Base-by-base conservation (phyloP, 2,113 vertebrate genomes). In the Panthera leo region DNA sequence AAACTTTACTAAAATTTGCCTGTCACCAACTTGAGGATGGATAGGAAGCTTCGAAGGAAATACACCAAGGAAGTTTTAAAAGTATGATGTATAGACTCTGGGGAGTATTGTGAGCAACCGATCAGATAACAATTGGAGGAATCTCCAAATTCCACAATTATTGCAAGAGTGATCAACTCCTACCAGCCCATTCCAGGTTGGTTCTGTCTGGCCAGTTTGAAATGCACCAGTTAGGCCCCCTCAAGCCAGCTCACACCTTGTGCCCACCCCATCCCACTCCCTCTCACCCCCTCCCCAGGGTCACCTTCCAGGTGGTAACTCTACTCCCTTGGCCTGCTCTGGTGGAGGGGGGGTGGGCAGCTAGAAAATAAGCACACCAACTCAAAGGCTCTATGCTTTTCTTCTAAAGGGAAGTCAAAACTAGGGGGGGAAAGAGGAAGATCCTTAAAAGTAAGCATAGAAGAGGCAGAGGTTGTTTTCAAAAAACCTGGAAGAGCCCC, bases 261-360 rank as follows among this genome's bases (percentile, higher is more conserved):
- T 2, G 10, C 14, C 14, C 75, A 76, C 14, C 14, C 39, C n/a
- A 39, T 11, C 36, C 75, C 7, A 61, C 21, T 7, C 45, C 42
- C 14, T 29, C 13, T 2, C 0, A 34, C 14, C 15, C 0, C 4
- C 15, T 51, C 58, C 13, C 23, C 45, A 16, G 75, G 21, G 7
- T 80, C 19, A 39, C 58, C 39, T 76, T 39, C 8, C 0, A 51
- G 76, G 2, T 68, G 23, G n/a, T 7, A 6, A 25, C 55, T 58
- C 25, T 25, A n/a, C 27, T 18, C 9, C 18, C 84, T 15, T 21
- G 23, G 18, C 29, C 39, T 9, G 7, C 14, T 48, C 42, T 2
- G 6, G 58, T 23, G n/a, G 42, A 2, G 14, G n/a, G 42, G 25
- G 15, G 42, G 10, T 7, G 29, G 39, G 2, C 9, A 0, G 13